A percentile compares a stretch with the other conserved stretches of the same genome.
These are phyloP conservation scores for Cataglyphis hispanica DNA, from an alignment of 1,140 invertebrate species.

Conservation along the genomic window DNA sequence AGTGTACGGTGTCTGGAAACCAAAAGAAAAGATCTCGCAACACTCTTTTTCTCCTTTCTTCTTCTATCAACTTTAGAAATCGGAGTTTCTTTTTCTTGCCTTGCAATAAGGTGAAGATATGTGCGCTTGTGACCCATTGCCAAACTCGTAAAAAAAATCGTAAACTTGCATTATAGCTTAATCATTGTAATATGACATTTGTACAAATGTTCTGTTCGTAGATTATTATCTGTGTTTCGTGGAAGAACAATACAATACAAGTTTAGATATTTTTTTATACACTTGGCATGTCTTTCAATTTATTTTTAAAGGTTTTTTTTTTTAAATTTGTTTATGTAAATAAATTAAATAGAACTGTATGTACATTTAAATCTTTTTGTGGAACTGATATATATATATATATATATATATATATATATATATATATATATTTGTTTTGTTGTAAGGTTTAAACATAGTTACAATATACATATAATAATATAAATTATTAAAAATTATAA, in stretches of 20 bases:
- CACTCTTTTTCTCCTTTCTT: conserved; percentile 9
- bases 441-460: no score
- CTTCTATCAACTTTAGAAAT: conserved; percentile 1
- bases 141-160: conserved; percentile 45
- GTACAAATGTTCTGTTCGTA: neutral
- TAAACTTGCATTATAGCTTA: conserved; percentile 34
- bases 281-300: no score
- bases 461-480: neutral
- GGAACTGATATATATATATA: neutral
- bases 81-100: conserved; percentile 11
- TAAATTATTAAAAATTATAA: neutral
- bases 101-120: conserved; percentile 24
- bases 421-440: neutral
- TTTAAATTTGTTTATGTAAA: no score
- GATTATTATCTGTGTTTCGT: neutral
- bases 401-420: no score
- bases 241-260: neutral
- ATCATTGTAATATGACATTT: neutral
- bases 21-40: neutral
- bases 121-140: neutral
- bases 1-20: conserved; percentile 12
- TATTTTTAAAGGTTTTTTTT: no score
- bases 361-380: neutral
- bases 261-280: no score
- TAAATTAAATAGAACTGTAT: no score